Evolutionary conservation across 2,888 invertebrate genomes (phyloP).

Genomic region (Orthonevra nobilis): DNA sequence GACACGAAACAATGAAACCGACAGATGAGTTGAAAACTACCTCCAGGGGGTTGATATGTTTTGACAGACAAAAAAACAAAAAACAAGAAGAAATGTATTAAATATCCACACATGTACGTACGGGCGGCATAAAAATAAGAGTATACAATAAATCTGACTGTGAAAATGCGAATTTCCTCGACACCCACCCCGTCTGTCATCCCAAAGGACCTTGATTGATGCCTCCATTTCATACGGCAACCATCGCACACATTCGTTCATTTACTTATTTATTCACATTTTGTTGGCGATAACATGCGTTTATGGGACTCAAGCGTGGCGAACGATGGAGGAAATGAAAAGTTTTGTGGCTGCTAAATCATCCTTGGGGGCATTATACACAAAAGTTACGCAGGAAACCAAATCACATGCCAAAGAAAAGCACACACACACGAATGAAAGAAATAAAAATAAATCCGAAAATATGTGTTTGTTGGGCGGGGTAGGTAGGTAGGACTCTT

Average conservation of each 20-base stretch:
- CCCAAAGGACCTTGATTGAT: slow-evolving; percentile 59
- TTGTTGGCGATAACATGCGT: slow-evolving; percentile 61
- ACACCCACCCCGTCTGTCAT: neutral
- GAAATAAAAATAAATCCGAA: slow-evolving; percentile 33
- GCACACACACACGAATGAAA: neutral
- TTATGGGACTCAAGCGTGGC: slow-evolving; percentile 46
- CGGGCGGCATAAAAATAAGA: slow-evolving; percentile 2
- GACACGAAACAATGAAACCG: slow-evolving; percentile 22
- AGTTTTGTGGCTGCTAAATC: slow-evolving; percentile 68
- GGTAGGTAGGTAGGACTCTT: too few relatives aligned
- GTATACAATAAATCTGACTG: slow-evolving; percentile 44
- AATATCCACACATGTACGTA: neutral
- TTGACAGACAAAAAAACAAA: slow-evolving; percentile 5
- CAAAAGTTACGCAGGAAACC: slow-evolving; percentile 50
- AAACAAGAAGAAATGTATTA: neutral
- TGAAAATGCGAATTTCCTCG: slow-evolving; percentile 41
- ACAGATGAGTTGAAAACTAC: slow-evolving; percentile 34
- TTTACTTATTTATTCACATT: slow-evolving; percentile 58
- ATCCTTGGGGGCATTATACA: slow-evolving; percentile 61
- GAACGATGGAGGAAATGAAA: slow-evolving; percentile 55
- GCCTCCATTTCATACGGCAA: slow-evolving; percentile 5
- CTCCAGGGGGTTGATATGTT: slow-evolving; percentile 34
- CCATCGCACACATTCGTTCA: slow-evolving; percentile 21
- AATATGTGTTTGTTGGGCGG: slow-evolving; percentile 33
- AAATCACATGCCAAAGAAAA: slow-evolving; percentile 19